Evolutionary conservation across 1,140 invertebrate species (phyloP), one percentile per base, ranked within the genome.

Genomic region (Diorhabda elongata): DNA sequence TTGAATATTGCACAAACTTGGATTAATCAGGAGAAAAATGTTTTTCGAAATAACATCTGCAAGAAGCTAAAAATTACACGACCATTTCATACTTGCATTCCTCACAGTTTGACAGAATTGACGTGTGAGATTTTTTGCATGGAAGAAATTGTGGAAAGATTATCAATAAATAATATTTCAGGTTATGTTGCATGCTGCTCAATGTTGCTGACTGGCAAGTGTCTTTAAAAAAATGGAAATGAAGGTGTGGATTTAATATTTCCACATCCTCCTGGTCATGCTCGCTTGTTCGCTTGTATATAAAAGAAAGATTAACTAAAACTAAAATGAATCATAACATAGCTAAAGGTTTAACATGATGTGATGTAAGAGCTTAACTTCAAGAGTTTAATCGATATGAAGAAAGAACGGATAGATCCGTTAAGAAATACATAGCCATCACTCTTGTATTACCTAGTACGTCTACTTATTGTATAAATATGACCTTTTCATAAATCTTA

Each of bases 1-100:
- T 57, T 11, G 52, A 57, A 57, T 57, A 57, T 57, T 57, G 52
- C 52, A 9, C 52, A 57, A 57, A 57, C 52, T 57, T 57, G 52
- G 52, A 57, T 8, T 57, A 57, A 9, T 57, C 52, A 57, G 52
- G 11, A 11, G 52, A 57, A 57, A 11, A 57, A 57, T 57, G 8
- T 57, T 57, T 57, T 8, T 57, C 11, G 52, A 57, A 57, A 57
- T 57, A 57, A 8, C 52, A 11, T 57, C 8, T 57, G 11, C 8
- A 57, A 57, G 52, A 57, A 57, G 52, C 52, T 57, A 11, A 57
- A 57, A 57, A 11, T 8, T 57, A 57, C 52, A 9, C 52, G 11
- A 57, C 4, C 8, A 57, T 57, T 57, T 57, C 52, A 57, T 11
- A 57, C 52, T 57, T 3, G 8, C 52, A 57, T 57, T 57, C 52